Evolutionary conservation across 2,888 invertebrate species (phyloP).

Genomic region (Scrobipalpa costella): DNA sequence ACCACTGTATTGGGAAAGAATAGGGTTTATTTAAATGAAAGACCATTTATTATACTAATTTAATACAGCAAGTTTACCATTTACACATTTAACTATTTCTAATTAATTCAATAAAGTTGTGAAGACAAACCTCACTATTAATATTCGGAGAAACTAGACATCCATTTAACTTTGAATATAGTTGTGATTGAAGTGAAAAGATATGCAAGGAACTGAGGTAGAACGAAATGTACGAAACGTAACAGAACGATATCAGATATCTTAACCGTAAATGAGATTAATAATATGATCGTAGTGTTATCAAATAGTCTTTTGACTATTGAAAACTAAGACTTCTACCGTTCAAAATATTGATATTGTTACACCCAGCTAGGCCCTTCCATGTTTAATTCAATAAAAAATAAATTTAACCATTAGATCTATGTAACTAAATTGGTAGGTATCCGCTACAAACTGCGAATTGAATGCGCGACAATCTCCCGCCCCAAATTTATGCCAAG

Average conservation of each 20-base stretch:
- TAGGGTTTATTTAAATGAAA: slow-evolving; percentile 12
- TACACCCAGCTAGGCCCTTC: slow-evolving; percentile 29
- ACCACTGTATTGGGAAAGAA: not conserved
- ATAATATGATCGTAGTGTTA: not conserved
- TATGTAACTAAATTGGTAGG: slow-evolving; percentile 50
- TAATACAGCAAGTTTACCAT: slow-evolving; percentile 73
- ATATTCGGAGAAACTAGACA: slow-evolving; percentile 47
- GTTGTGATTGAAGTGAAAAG: slow-evolving; percentile 37
- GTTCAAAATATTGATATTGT: slow-evolving; percentile 8
- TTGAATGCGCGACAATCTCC: slow-evolving; percentile 71
- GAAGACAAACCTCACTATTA: slow-evolving; percentile 70
- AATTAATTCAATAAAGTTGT: slow-evolving; percentile 52
- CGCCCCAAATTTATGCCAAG: slow-evolving; percentile 52
- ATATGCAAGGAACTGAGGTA: slow-evolving; percentile 63
- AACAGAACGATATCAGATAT: slow-evolving; percentile 24
- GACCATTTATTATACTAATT: slow-evolving; percentile 61
- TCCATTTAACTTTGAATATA: slow-evolving; percentile 41
- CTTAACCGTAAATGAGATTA: slow-evolving; percentile 27
- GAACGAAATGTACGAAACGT: slow-evolving; percentile 32
- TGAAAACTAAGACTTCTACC: slow-evolving; percentile 10
- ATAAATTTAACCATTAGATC: slow-evolving; percentile 7
- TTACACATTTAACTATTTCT: slow-evolving; percentile 64
- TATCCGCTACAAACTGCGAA: slow-evolving; percentile 71
- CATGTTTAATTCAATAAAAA: slow-evolving; percentile 22
- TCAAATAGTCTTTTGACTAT: slow-evolving; percentile 1